A percentile compares a stretch with the other conserved stretches of the same genome.
Evolutionary conservation across 1,140 invertebrate genomes (phyloP).

Genomic region (Apis cerana): DNA sequence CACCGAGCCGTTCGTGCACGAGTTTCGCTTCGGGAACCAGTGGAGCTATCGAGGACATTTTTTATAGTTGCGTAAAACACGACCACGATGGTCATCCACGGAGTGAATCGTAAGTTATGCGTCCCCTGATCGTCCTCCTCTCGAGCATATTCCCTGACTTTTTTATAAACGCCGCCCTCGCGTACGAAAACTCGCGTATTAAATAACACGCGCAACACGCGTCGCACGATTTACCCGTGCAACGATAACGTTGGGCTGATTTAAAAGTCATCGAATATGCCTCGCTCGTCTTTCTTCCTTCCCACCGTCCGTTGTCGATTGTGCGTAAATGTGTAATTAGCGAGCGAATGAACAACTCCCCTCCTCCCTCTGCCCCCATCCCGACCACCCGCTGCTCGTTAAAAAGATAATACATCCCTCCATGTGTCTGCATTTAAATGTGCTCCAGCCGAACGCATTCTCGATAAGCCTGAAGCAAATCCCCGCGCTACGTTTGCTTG

Average conservation of each 20-base stretch:
- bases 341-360: neutral
- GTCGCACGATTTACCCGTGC: neutral
- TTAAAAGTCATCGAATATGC: slow-evolving; percentile 34
- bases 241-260: neutral
- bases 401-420: neutral
- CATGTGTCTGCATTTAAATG: neutral
- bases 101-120: slow-evolving; percentile 78
- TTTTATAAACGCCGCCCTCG: neutral
- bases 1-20: slow-evolving; percentile 50
- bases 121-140: slow-evolving; percentile 42
- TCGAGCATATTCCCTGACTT: slow-evolving; percentile 46
- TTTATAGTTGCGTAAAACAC: slow-evolving; percentile 62
- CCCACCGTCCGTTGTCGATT: neutral
- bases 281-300: neutral
- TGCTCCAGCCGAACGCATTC: neutral
- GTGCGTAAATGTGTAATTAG: slow-evolving; percentile 4
- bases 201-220: neutral
- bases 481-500: too few species aligned
- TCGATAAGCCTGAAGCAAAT: neutral
- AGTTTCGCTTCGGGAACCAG: slow-evolving; percentile 49
- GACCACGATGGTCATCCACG: slow-evolving; percentile 79
- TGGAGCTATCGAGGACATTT: slow-evolving; percentile 60
- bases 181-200: too few species aligned
- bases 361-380: too few species aligned
- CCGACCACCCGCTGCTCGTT: neutral